These are phyloP conservation scores for Zaprionus gabonicus DNA, from an alignment of 1,140 invertebrate species.

Conservation along the genomic window DNA sequence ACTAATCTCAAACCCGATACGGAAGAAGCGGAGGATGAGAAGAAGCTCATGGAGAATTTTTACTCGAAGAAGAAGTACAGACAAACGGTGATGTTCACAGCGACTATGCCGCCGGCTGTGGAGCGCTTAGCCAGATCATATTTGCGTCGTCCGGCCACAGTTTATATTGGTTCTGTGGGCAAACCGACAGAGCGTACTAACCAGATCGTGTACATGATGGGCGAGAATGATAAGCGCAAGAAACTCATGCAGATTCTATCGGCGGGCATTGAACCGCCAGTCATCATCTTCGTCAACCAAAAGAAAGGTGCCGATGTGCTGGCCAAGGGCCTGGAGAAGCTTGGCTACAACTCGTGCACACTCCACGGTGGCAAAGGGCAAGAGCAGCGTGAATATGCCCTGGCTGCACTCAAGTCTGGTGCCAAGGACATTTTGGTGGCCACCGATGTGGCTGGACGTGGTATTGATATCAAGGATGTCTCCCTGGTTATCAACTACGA, in stretches of 20 bases:
- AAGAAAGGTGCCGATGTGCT: constrained; percentile 99
- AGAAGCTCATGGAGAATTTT: constrained; percentile 96
- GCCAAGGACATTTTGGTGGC: constrained; percentile 99
- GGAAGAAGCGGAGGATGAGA: constrained; percentile 98
- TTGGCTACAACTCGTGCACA: constrained; percentile 98
- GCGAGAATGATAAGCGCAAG: constrained; percentile 96
- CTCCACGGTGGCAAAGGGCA: constrained; percentile 99
- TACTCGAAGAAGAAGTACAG: constrained; percentile 98
- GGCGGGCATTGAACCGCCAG: constrained; percentile 95
- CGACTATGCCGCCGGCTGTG: constrained; percentile 99
- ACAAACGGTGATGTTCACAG: constrained; percentile 99
- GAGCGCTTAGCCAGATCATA: constrained; percentile 98
- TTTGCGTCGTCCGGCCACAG: constrained; percentile 96
- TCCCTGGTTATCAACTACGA: constrained; percentile 99
- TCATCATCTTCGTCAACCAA: constrained; percentile 99
- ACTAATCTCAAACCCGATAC: constrained; percentile 99
- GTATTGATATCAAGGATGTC: constrained; percentile 99
- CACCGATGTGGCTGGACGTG: constrained; percentile 99
- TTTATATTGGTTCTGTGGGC: constrained; percentile 99
- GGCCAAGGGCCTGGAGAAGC: constrained; percentile 98
- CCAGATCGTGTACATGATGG: constrained; percentile 98
- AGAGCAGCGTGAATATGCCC: constrained; percentile 99
- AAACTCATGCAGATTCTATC: constrained; percentile 95
- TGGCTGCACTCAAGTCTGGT: constrained; percentile 97
- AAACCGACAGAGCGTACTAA: constrained; percentile 99